phyloP scores from a whole-genome alignment of 2,797 vertebrate species.

The Spea hammondii region DNA sequence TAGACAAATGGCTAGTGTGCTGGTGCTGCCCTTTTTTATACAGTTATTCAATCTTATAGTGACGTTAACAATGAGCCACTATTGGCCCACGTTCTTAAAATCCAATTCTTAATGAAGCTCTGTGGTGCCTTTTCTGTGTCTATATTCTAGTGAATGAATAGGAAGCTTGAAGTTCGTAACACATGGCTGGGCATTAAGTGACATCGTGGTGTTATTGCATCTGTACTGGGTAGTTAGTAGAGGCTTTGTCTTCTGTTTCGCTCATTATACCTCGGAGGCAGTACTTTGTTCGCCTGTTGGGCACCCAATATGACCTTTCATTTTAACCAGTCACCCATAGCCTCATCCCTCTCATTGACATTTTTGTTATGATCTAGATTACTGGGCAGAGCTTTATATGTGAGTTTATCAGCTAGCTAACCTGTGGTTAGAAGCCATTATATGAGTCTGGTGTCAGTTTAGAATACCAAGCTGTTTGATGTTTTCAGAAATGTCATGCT shows the following conservation, averaged over 20 bases:
- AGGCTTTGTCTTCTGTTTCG: conserved; percentile 1
- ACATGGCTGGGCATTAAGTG: neutral
- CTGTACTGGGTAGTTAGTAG: neutral
- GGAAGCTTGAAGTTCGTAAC: neutral
- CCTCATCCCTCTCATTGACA: neutral
- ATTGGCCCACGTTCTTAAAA: no score
- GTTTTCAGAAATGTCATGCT: neutral
- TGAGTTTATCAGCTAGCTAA: neutral
- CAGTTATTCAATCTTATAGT: no score
- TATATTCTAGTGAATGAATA: neutral
- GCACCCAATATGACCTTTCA: neutral
- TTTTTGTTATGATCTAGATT: neutral
- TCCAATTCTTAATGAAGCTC: no score
- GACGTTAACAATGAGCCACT: no score
- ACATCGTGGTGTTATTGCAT: neutral
- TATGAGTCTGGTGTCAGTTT: neutral
- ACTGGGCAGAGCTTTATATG: neutral
- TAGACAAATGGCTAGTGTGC: no score
- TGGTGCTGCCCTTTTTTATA: no score
- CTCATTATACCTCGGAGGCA: neutral
- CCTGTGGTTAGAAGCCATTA: neutral
- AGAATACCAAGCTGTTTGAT: neutral
- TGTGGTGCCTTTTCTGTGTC: neutral
- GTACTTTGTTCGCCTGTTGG: conserved; percentile 16
- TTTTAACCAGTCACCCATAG: conserved; percentile 1